Evolutionary conservation across 1,140 invertebrate species (phyloP).

Genomic region (Leptinotarsa undecemlineata): DNA sequence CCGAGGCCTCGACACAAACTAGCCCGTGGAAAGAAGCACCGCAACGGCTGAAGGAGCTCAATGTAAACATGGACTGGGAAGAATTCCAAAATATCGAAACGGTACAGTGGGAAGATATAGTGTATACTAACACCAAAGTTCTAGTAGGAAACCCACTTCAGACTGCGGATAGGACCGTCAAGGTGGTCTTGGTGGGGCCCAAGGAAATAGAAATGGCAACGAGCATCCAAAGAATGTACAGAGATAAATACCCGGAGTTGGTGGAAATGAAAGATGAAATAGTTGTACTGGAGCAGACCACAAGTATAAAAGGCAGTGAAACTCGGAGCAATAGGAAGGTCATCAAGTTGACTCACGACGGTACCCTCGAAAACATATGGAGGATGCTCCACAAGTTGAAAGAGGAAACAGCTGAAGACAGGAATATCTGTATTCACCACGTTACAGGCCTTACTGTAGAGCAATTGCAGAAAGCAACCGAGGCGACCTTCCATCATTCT

Average conservation of each 20-base stretch:
- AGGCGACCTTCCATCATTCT: too few relatives aligned
- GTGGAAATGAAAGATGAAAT: neutral
- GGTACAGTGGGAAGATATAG: neutral
- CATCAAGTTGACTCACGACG: too few relatives aligned
- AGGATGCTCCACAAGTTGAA: too few relatives aligned
- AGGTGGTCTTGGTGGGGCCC: neutral
- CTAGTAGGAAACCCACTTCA: neutral
- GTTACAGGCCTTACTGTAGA: too few relatives aligned
- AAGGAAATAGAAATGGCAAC: neutral
- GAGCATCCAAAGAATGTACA: neutral
- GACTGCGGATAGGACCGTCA: neutral
- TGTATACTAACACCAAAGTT: neutral
- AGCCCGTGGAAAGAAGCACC: too few relatives aligned
- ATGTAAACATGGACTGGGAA: neutral
- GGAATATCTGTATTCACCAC: too few relatives aligned
- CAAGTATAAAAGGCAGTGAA: neutral
- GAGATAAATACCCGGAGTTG: neutral
- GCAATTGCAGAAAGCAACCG: too few relatives aligned
- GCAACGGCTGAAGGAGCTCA: neutral
- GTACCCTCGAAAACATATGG: too few relatives aligned
- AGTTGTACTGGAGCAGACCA: neutral
- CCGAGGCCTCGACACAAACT: too few relatives aligned
- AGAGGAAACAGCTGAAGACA: too few relatives aligned
- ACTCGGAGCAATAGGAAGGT: neutral
- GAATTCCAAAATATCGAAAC: neutral